Percentiles rank a stretch among this genome's conserved stretches.
These are phyloP conservation scores for Carassius gibelio DNA, from an alignment of 2,113 vertebrate genomes.

Conservation along the genomic window DNA sequence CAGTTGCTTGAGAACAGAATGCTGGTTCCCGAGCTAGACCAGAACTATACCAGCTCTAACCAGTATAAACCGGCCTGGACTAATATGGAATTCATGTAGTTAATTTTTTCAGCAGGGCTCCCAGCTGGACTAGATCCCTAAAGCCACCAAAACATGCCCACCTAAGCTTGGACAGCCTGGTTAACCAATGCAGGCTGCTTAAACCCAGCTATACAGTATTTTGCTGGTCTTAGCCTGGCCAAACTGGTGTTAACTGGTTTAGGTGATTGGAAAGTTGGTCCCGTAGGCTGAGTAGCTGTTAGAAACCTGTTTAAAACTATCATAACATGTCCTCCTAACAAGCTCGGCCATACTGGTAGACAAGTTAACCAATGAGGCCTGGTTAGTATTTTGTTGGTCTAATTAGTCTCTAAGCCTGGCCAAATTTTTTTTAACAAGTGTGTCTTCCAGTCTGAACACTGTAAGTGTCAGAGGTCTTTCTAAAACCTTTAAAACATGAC, in stretches of 20 bases:
- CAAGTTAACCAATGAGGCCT: neutral
- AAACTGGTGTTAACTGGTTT: neutral
- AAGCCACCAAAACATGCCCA: too few species aligned
- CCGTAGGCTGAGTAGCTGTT: neutral
- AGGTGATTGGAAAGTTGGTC: neutral
- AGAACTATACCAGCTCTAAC: neutral
- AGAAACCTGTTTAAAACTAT: neutral
- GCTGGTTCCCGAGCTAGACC: neutral
- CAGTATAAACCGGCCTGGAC: neutral
- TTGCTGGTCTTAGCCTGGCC: too few species aligned
- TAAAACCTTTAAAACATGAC: neutral
- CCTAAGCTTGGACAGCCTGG: too few species aligned
- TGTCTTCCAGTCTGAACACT: neutral
- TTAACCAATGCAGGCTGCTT: too few species aligned
- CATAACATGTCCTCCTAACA: neutral
- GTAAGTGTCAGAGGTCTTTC: neutral
- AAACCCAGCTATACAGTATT: too few species aligned
- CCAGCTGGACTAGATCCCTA: too few species aligned
- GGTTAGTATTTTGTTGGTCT: neutral
- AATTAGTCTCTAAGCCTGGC: neutral
- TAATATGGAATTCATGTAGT: neutral
- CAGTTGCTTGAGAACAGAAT: neutral
- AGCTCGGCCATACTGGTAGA: neutral
- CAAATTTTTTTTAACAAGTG: neutral
- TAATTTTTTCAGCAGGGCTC: neutral